These are phyloP conservation scores for Hucho hucho DNA, from an alignment of 2,113 vertebrate genomes.

Conservation along the genomic window DNA sequence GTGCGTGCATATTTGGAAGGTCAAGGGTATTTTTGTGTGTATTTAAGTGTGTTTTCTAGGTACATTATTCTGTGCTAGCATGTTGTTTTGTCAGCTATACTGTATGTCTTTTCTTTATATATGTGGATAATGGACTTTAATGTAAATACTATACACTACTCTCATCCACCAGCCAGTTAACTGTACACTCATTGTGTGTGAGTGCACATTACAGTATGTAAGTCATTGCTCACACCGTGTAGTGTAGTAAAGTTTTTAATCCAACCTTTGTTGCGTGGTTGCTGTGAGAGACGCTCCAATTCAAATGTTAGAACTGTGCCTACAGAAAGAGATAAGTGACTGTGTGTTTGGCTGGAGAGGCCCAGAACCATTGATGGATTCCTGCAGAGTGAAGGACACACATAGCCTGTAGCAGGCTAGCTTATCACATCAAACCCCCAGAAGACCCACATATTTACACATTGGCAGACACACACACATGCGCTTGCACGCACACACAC, in stretches of 20 bases:
- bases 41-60: background rate
- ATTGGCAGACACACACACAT: conserved; percentile 21
- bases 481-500: background rate
- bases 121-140: background rate
- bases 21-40: no score
- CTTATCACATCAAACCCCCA: conserved; percentile 1
- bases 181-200: background rate
- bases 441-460: background rate
- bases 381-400: conserved; percentile 71
- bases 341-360: conserved; percentile 40
- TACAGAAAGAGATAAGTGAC: background rate
- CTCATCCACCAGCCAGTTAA: no score
- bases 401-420: conserved; percentile 65
- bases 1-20: conserved; percentile 9
- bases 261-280: background rate
- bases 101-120: background rate
- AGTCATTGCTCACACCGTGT: background rate
- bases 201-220: background rate
- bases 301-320: background rate
- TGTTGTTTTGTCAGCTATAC: background rate
- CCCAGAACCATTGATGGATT: conserved; percentile 68
- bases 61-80: background rate
- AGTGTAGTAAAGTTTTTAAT: background rate
- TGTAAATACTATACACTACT: background rate
- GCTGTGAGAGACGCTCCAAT: background rate